These are phyloP conservation scores for Meta bourneti DNA, from an alignment of 2,888 invertebrate genomes.

Conservation along the genomic window DNA sequence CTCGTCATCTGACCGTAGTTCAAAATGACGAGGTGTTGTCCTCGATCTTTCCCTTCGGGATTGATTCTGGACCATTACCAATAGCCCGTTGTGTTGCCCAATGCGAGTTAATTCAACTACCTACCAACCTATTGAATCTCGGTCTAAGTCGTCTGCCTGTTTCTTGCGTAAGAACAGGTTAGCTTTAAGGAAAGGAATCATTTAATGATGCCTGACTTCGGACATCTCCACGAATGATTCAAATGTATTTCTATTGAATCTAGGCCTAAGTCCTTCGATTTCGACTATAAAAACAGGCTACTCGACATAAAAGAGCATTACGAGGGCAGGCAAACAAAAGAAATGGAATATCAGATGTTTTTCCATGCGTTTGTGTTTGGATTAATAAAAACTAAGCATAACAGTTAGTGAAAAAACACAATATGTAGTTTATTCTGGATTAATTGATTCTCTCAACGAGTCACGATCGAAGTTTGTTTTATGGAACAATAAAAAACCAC, in stretches of 20 bases:
- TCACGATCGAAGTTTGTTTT: conserved; percentile 39
- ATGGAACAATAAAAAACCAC: conserved; percentile 10
- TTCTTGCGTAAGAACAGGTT: too few species aligned
- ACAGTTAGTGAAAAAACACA: not conserved
- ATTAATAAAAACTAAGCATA: not conserved
- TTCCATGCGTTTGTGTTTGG: not conserved
- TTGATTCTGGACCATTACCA: too few species aligned
- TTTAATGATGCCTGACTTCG: too few species aligned
- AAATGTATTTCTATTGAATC: not conserved
- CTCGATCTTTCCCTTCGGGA: too few species aligned
- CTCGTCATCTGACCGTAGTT: too few species aligned
- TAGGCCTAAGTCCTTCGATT: not conserved
- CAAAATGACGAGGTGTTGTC: too few species aligned
- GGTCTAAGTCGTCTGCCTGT: too few species aligned
- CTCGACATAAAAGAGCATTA: not conserved
- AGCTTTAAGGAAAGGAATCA: too few species aligned
- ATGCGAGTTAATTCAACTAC: too few species aligned
- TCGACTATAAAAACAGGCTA: not conserved
- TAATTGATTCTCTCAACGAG: conserved; percentile 57
- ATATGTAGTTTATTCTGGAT: conserved; percentile 19
- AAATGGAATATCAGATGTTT: not conserved
- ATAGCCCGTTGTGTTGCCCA: too few species aligned
- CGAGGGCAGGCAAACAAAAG: not conserved
- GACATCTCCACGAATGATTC: too few species aligned
- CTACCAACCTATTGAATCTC: too few species aligned